Percentiles rank a stretch among this genome's conserved stretches.
phyloP scores from a whole-genome alignment of 2,888 invertebrate genomes.

The Tetragonula carbonaria region DNA sequence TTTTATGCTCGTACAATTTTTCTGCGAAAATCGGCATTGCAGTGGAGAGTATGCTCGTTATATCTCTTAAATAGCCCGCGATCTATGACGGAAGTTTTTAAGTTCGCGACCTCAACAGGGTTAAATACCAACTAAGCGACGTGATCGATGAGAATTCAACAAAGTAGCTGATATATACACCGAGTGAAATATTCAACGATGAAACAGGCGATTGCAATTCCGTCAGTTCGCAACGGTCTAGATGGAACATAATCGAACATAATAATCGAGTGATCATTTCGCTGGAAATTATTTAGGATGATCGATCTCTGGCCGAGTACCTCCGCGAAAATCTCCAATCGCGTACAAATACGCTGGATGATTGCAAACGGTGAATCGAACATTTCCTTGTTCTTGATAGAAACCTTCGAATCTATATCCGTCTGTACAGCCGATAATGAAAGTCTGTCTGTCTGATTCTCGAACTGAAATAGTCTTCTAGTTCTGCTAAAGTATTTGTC shows the following conservation, averaged over 20 bases:
- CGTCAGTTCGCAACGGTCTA: neutral
- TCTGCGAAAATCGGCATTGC: neutral
- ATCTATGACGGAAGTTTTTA: neutral
- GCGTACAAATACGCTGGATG: neutral
- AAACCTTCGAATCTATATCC: neutral
- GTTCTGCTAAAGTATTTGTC: neutral
- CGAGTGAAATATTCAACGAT: conserved; percentile 53
- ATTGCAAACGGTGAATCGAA: conserved; percentile 12
- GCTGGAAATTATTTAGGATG: conserved; percentile 39
- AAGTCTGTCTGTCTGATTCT: neutral
- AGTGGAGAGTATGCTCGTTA: neutral
- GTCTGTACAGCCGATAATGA: neutral
- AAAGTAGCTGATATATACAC: conserved; percentile 24
- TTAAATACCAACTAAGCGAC: conserved; percentile 30
- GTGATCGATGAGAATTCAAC: conserved; percentile 47
- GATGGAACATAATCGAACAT: neutral
- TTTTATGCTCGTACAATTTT: neutral
- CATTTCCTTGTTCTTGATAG: conserved; percentile 7
- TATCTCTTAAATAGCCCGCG: neutral
- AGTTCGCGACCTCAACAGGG: neutral
- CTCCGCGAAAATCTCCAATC: conserved; percentile 33
- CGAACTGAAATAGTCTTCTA: neutral
- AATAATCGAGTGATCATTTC: conserved; percentile 12
- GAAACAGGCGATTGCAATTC: conserved; percentile 32
- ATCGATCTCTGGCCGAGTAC: conserved; percentile 19